A percentile compares a stretch with the other conserved stretches of the same genome.
phyloP scores from a whole-genome alignment of 1,140 invertebrate genomes.

The Drosophila azteca region DNA sequence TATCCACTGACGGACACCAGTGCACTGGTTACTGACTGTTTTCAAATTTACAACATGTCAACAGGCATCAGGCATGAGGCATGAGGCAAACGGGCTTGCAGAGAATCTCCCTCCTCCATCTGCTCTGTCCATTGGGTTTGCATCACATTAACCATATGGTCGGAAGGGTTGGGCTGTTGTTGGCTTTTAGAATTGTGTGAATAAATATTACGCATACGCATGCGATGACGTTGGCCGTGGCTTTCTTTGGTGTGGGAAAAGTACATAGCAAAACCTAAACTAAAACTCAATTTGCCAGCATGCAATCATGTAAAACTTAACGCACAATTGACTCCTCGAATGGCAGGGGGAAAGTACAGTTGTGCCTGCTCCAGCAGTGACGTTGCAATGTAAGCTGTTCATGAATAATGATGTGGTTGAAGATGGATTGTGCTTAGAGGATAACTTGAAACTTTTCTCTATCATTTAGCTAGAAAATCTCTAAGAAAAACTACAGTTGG shows the following conservation, averaged over 20 bases:
- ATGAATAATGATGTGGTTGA: slow-evolving; percentile 1
- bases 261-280: background rate
- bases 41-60: slow-evolving; percentile 80
- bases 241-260: background rate
- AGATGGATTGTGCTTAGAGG: too few species aligned
- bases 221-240: slow-evolving; percentile 32
- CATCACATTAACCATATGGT: slow-evolving; percentile 65
- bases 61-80: slow-evolving; percentile 23
- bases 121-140: slow-evolving; percentile 4
- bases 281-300: slow-evolving; percentile 24
- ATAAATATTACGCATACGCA: slow-evolving; percentile 61
- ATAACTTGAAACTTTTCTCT: too few species aligned
- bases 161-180: slow-evolving; percentile 12
- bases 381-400: slow-evolving; percentile 2
- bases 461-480: too few species aligned
- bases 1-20: slow-evolving; percentile 40
- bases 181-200: slow-evolving; percentile 54
- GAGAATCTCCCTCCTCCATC: too few species aligned
- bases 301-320: slow-evolving; percentile 28
- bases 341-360: slow-evolving; percentile 8
- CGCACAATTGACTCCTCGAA: slow-evolving; percentile 29
- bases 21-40: slow-evolving; percentile 43
- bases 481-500: too few species aligned
- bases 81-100: too few species aligned
- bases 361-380: slow-evolving; percentile 1